Base-by-base conservation (phyloP, 2,113 vertebrate species). In the Megaleporinus macrocephalus region DNA sequence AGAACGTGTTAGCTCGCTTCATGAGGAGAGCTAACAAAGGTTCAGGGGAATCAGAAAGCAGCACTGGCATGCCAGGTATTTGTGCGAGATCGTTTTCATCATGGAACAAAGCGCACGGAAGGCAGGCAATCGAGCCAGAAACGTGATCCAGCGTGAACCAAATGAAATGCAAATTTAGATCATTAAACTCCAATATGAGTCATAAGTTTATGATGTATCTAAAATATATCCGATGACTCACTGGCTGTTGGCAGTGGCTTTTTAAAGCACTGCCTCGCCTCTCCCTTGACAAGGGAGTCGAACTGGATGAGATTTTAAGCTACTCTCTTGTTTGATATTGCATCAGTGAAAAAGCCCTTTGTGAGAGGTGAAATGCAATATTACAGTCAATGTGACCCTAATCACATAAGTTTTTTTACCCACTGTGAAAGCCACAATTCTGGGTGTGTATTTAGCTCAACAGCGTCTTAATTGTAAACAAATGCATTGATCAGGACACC, bases 191-290 rank as follows among this genome's bases (percentile, higher is more conserved):
- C 76, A 80, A 71, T 51, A 51, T 83, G 77, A 83, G 73, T 81
- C 81, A 83, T 30, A 78, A 27, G 51, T 83, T 83, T 86, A 83
- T 36, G 24, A 73, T 61, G 57, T 81, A 79, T 83, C n/a, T 51
- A 71, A 71, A 71, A 79, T 27, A 18, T 44, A 63, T 73, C 75
- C 79, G 81, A 20, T 73, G 66, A 79, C 59, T 83, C 77, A 79
- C 51, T 83, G 84, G 57, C 59, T 79, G 59, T 75, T 85, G 76
- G 76, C 57, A 55, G 49, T 53, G 24, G 41, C 57, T 69, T 71
- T 71, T 76, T 82, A 69, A 82, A 81, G 70, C 47, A 65, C 33
- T 70, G 62, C 79, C 44, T 44, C 27, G 30, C 33, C 76, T 69
- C 59, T 70, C 47, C 16, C 74, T 83, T 83, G 71, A 82, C 76